These are phyloP conservation scores for Sebastes vulpes DNA, from an alignment of 2,797 vertebrate species.

Conservation along the genomic window DNA sequence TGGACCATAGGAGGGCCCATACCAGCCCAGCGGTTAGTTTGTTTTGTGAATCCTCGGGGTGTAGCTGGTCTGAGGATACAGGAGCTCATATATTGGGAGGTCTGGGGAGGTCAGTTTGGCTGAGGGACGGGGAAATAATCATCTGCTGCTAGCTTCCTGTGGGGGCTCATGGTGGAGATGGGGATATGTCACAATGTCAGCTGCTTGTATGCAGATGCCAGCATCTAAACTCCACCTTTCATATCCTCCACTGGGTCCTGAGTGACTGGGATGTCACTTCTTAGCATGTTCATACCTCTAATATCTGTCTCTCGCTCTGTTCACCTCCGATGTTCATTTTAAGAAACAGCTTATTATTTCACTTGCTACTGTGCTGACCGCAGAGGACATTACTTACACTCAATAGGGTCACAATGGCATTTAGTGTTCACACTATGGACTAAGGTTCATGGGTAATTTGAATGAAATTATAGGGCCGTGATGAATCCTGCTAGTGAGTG, in stretches of 20 bases:
- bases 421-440: slow-evolving; percentile 72
- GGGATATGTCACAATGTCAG: slow-evolving; percentile 20
- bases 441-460: slow-evolving; percentile 81
- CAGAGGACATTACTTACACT: slow-evolving; percentile 71
- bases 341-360: slow-evolving; percentile 65
- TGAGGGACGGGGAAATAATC: slow-evolving; percentile 44
- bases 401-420: slow-evolving; percentile 73
- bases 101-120: slow-evolving; percentile 70
- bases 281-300: slow-evolving; percentile 22
- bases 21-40: slow-evolving; percentile 66
- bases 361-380: slow-evolving; percentile 42
- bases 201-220: slow-evolving; percentile 17
- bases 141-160: slow-evolving; percentile 36
- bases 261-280: slow-evolving; percentile 37
- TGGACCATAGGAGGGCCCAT: slow-evolving; percentile 73
- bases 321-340: slow-evolving; percentile 39
- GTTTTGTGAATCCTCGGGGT: slow-evolving; percentile 66
- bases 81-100: slow-evolving; percentile 58
- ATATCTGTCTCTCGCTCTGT: slow-evolving; percentile 23
- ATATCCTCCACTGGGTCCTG: slow-evolving; percentile 21
- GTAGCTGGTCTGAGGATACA: slow-evolving; percentile 57
- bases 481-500: slow-evolving; percentile 71
- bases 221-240: slow-evolving; percentile 17
- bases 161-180: slow-evolving; percentile 33
- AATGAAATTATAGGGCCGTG: slow-evolving; percentile 83